Base-by-base conservation (phyloP, 2,888 invertebrate species). In the Petrolisthes cinctipes region DNA sequence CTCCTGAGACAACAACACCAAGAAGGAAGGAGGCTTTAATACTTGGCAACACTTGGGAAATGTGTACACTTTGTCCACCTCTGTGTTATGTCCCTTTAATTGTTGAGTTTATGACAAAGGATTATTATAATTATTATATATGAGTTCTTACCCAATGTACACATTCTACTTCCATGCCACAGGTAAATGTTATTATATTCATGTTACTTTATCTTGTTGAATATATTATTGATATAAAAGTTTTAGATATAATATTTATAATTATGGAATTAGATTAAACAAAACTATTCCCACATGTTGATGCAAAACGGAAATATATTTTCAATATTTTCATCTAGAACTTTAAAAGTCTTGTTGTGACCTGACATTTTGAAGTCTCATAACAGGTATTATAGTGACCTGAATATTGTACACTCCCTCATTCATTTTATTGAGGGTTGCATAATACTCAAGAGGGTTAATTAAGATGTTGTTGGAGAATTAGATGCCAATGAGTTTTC, bases 281-380 rank as follows among this genome's bases (percentile, higher is more conserved):
- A 71, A 71, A 71, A n/a, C n/a, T 71, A 71, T 71, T 71, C 20
- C 71, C n/a, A 71, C 71, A 71, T 71, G 71, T 71, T 71, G 71
- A 71, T n/a, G 71, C 71, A 71, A 71, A 71, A 71, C 20, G 14
- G 17, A 71, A 71, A 71, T 71, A 11, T 71, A 71, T 71, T 71
- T 71, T 11, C 61, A 37, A 37, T 37, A 37, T 37, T 37, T 37
- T 37, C 37, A 37, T 37, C 37, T 37, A 37, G 37, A 37, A 37
- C 37, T 37, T 37, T 37, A 37, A 37, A 37, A 37, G 37, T 37
- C 37, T 37, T 37, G 37, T 37, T 37, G 37, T 37, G 37, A 37
- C 37, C 37, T 37, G 37, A 37, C 37, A 37, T 37, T 37, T 37
- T 37, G 37, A 37, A 37, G 37, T 37, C 37, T 37, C 37, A 37